These are phyloP conservation scores for Centroberyx gerrardi DNA, from an alignment of 2,797 vertebrate species.

Conservation along the genomic window DNA sequence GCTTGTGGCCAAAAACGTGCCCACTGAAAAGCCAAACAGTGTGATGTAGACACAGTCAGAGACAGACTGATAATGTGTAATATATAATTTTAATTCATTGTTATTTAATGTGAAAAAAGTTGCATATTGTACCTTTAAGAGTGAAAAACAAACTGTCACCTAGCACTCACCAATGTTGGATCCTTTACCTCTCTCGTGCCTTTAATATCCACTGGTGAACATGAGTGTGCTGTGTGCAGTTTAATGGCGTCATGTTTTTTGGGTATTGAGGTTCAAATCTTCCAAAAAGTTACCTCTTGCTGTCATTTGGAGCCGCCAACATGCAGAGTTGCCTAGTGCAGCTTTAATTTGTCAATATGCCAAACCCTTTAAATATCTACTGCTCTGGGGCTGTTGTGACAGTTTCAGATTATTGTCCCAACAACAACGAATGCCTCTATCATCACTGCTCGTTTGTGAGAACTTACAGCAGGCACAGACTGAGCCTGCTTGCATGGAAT, in stretches of 20 bases:
- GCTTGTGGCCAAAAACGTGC: too few species aligned
- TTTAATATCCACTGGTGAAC: neutral
- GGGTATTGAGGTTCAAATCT: neutral
- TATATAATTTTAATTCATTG: too few species aligned
- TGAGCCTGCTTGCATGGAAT: slow-evolving; percentile 76
- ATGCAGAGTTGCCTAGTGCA: slow-evolving; percentile 27
- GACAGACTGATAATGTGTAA: too few species aligned
- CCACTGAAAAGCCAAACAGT: too few species aligned
- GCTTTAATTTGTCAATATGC: slow-evolving; percentile 21
- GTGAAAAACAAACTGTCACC: too few species aligned
- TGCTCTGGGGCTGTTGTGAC: slow-evolving; percentile 37
- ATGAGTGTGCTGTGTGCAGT: neutral
- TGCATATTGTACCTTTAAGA: too few species aligned
- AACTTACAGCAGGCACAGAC: slow-evolving; percentile 38
- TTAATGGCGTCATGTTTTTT: neutral
- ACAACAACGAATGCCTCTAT: slow-evolving; percentile 32
- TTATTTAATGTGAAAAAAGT: too few species aligned
- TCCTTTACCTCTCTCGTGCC: neutral
- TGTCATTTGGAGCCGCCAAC: neutral
- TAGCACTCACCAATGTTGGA: neutral
- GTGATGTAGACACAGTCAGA: too few species aligned
- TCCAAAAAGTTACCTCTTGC: neutral
- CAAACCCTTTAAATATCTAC: slow-evolving; percentile 31
- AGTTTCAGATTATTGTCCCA: slow-evolving; percentile 23
- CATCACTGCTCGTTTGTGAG: slow-evolving; percentile 44